Base-by-base conservation (phyloP, 2,888 invertebrate genomes). In the Mycogona germanica region DNA sequence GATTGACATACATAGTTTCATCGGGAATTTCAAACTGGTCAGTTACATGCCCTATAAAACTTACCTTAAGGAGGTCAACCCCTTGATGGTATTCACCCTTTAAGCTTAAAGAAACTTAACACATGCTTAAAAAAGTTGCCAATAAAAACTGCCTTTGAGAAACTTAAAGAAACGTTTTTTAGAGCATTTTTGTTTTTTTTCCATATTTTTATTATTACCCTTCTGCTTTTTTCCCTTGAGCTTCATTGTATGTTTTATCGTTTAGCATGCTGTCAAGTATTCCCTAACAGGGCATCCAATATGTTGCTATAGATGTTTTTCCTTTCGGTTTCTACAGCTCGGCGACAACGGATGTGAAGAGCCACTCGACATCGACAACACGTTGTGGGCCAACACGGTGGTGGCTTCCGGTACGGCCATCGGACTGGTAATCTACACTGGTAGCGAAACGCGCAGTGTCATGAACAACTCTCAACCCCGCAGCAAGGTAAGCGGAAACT, bases 391-490 rank as follows among this genome's bases (percentile, higher is more conserved):
- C 3, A 96, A 97, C 63, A 95, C 95, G 50, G 97, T 99, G 0
- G 83, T 98, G 14, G 97, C 98, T 0, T 95, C 93, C 1, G 95
- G 96, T 21, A 87, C 89, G 60, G 93, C 96, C 1, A 80, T 95
- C 5, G 98, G 95, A 14, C 79, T 95, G 50, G 87, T 98, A 5
- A 85, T 99, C 60, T 98, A 98, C 68, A 97, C 93, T 46, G 93
- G 98, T 19, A 81, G 82, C 48, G 98, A 99, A 74, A 97, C 97
- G 0, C 78, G 97, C 61, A 89, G 92, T 62, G 89, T 96, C 12
- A 98, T 99, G 97, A 99, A 99, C 73, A 97, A 97, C 68, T 92
- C 93, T 0, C 81, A 84, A 45, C 95, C 97, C 0, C 79, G 93
- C 55, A 93, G 92, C 26, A 98, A 99, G 78, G 86, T 95, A 60